Evolutionary conservation across 1,140 invertebrate genomes (phyloP).

Genomic region (Radopholus similis): DNA sequence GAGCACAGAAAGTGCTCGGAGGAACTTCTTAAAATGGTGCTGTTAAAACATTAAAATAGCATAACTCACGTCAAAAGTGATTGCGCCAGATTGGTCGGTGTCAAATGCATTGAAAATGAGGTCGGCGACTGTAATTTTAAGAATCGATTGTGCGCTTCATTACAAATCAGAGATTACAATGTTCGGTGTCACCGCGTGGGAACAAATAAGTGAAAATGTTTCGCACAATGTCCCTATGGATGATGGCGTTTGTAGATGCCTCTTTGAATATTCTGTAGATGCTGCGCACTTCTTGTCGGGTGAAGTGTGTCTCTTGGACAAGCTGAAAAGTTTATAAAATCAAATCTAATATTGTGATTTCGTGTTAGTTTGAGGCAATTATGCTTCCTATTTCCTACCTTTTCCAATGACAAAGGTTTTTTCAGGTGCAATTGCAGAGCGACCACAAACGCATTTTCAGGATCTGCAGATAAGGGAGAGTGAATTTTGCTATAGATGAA

Average conservation of each 20-base stretch:
- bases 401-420: not conserved
- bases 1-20: conserved; percentile 21
- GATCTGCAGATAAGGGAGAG: not conserved
- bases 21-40: conserved; percentile 15
- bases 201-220: conserved; percentile 26
- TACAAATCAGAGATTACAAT: too few species aligned
- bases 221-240: conserved; percentile 16
- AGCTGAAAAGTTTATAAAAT: conserved; percentile 19
- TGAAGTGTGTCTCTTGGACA: conserved; percentile 24
- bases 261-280: conserved; percentile 25
- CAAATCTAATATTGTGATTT: not conserved
- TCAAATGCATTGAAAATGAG: conserved; percentile 27
- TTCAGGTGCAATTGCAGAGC: not conserved
- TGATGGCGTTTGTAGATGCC: conserved; percentile 2
- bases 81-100: conserved; percentile 15
- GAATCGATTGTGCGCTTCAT: too few species aligned
- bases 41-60: not conserved
- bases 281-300: conserved; percentile 18
- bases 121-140: too few species aligned
- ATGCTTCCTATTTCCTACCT: not conserved
- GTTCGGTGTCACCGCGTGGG: conserved; percentile 20
- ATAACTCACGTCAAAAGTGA: conserved; percentile 21
- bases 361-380: not conserved
- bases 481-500: not conserved
- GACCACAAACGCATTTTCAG: not conserved